phyloP scores from a whole-genome alignment of 2,888 invertebrate genomes.

The Chaetogeoica ovagalla region DNA sequence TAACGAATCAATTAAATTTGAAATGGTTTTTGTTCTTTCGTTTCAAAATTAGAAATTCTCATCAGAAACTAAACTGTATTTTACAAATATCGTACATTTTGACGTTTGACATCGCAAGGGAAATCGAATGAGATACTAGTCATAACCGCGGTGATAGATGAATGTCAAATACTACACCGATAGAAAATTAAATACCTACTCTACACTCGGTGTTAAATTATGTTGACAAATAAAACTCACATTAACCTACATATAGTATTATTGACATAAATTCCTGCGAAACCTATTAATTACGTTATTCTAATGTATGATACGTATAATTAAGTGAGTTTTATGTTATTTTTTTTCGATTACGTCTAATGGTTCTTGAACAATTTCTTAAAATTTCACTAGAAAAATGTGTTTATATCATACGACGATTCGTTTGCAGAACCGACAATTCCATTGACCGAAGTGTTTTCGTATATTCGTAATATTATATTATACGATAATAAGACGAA shows the following conservation, averaged over 20 bases:
- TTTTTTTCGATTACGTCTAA: background rate
- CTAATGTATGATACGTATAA: background rate
- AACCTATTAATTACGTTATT: background rate
- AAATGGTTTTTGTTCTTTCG: too few relatives aligned
- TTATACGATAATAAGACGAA: too few relatives aligned
- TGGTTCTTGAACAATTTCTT: background rate
- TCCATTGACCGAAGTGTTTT: too few relatives aligned
- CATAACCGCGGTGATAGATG: too few relatives aligned
- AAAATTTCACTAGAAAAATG: background rate
- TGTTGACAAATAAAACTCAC: background rate
- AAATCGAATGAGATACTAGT: too few relatives aligned
- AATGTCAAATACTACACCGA: background rate
- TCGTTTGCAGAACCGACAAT: background rate
- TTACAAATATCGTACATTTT: too few relatives aligned
- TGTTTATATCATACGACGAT: background rate
- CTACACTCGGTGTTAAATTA: background rate
- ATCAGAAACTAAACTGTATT: too few relatives aligned
- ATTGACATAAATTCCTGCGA: background rate
- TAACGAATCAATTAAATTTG: too few relatives aligned
- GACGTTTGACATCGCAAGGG: too few relatives aligned
- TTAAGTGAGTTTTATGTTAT: background rate
- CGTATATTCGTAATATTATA: too few relatives aligned
- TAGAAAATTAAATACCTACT: background rate
- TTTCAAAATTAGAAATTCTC: too few relatives aligned
- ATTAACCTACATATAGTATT: background rate